A percentile compares a stretch with the other conserved stretches of the same genome.
Conservation (phyloP, 1,140 invertebrate genomes). For the Berghia stephanieae region DNA sequence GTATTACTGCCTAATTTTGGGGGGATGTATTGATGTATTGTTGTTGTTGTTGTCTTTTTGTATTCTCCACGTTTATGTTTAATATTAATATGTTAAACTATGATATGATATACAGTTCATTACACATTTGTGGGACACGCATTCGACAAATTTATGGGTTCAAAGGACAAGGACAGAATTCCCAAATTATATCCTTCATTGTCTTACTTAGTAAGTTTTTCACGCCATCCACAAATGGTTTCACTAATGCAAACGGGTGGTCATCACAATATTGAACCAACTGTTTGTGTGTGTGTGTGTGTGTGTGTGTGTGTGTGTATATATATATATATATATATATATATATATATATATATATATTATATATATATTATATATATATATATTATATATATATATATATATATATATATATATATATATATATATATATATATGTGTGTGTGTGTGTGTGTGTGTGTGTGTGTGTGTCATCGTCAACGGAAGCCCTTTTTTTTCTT, state of each 20-base stretch:
- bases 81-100: not conserved
- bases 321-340: too few relatives aligned
- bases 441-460: conserved; percentile 25
- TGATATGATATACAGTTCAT: not conserved
- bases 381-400: too few relatives aligned
- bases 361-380: too few relatives aligned
- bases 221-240: too few relatives aligned
- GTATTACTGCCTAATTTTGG: too few relatives aligned
- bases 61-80: too few relatives aligned
- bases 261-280: not conserved
- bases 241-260: not conserved
- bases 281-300: conserved; percentile 5
- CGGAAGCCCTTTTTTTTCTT: too few relatives aligned
- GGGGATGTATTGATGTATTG: too few relatives aligned
- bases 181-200: too few relatives aligned
- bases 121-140: not conserved
- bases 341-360: too few relatives aligned
- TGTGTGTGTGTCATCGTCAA: not conserved
- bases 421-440: conserved; percentile 9
- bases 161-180: not conserved
- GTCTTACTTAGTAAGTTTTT: too few relatives aligned
- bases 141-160: not conserved
- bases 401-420: not conserved
- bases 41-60: too few relatives aligned
- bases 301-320: not conserved